Conservation (phyloP, 2,888 invertebrate genomes). For the Biston stratarius region DNA sequence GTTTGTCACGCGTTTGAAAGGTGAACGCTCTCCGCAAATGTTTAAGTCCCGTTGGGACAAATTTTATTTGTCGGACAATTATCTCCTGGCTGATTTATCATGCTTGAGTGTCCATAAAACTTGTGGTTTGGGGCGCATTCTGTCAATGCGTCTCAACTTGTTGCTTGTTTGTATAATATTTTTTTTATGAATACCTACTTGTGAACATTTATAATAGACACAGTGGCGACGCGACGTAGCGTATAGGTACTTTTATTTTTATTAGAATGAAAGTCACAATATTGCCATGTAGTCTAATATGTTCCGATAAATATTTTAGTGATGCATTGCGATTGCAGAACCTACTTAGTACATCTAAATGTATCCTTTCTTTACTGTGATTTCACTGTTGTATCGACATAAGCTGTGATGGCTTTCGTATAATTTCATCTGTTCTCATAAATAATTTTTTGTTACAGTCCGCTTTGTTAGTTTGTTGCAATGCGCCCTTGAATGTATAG, state of each 20-base stretch:
- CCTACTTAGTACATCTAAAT: too few relatives aligned
- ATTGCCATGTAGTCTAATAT: too few relatives aligned
- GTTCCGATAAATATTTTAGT: too few relatives aligned
- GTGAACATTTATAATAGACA: not conserved
- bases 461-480: too few relatives aligned
- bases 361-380: too few relatives aligned
- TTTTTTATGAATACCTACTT: not conserved
- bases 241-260: not conserved
- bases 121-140: conserved; percentile 22
- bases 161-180: conserved; percentile 10
- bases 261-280: not conserved
- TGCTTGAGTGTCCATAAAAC: conserved; percentile 8
- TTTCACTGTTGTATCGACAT: too few relatives aligned
- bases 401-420: too few relatives aligned
- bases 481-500: too few relatives aligned
- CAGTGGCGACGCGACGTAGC: not conserved
- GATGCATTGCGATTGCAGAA: too few relatives aligned
- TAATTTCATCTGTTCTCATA: too few relatives aligned
- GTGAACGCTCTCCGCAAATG: conserved; percentile 77
- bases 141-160: conserved; percentile 6
- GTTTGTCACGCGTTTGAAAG: conserved; percentile 72
- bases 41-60: conserved; percentile 64
- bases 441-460: too few relatives aligned
- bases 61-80: conserved; percentile 47
- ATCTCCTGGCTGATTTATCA: conserved; percentile 29